Conservation (phyloP, 37 sponge, comb jelly and placozoan species). For the Lycopodina hypogea region DNA sequence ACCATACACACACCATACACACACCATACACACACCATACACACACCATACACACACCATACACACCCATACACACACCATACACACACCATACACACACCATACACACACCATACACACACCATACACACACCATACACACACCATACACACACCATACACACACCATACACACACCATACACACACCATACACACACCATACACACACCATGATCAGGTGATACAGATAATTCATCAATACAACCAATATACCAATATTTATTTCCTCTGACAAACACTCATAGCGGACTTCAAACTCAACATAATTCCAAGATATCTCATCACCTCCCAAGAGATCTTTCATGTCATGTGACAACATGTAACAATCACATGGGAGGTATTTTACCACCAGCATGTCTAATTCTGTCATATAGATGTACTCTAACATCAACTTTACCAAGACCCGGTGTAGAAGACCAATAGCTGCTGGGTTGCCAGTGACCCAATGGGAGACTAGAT, state of each 20-base stretch:
- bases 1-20: too few species aligned
- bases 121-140: too few species aligned
- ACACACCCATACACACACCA: too few species aligned
- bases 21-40: too few species aligned
- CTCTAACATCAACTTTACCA: conserved; percentile 33
- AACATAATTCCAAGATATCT: conserved; percentile 91
- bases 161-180: too few species aligned
- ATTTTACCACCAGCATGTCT: not conserved
- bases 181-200: too few species aligned
- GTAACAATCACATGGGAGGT: not conserved
- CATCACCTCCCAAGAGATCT: conserved; percentile 83
- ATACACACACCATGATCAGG: not conserved
- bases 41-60: too few species aligned
- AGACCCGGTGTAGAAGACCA: conserved; percentile 76
- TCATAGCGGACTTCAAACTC: conserved; percentile 99
- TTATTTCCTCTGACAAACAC: conserved; percentile 91
- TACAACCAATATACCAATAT: conserved; percentile 57
- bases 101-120: too few species aligned
- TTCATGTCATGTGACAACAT: conserved; percentile 24
- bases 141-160: too few species aligned
- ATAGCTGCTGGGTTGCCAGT: conserved; percentile 83
- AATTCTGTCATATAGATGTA: too few species aligned
- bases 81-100: too few species aligned
- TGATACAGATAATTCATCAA: not conserved
- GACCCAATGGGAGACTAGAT: conserved; percentile 89